Evolutionary conservation across 2,888 invertebrate genomes (phyloP).

Genomic region (Anthophora plumipes): DNA sequence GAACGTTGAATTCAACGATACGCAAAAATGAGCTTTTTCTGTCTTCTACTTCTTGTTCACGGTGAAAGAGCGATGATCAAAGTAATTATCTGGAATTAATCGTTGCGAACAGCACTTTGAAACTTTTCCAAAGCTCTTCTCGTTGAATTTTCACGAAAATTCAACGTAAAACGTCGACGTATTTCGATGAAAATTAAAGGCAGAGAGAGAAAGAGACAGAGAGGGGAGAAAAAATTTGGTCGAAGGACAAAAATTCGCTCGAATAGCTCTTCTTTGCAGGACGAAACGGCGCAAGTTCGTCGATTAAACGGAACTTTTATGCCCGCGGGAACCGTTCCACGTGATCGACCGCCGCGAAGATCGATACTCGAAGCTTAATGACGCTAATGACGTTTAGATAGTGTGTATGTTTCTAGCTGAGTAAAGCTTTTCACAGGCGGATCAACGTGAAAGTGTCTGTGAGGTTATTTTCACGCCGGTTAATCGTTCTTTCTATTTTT

Average conservation of each 20-base stretch:
- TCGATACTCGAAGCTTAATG: slow-evolving; percentile 28
- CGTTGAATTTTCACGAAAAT: neutral
- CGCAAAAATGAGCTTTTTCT: neutral
- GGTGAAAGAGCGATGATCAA: too few species aligned
- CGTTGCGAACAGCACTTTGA: too few species aligned
- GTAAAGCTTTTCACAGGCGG: neutral
- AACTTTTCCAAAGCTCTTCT: too few species aligned
- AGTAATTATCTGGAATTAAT: too few species aligned
- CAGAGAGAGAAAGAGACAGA: too few species aligned
- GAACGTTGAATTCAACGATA: neutral
- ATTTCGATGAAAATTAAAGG: slow-evolving; percentile 3
- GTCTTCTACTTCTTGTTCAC: too few species aligned
- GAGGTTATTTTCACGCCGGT: too few species aligned
- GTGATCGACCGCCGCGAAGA: neutral
- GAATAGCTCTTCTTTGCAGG: neutral
- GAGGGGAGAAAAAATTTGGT: neutral
- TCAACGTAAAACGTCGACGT: neutral
- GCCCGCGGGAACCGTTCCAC: neutral
- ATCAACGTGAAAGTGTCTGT: neutral
- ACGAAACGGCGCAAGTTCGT: neutral
- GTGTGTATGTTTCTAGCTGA: neutral
- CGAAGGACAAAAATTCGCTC: neutral
- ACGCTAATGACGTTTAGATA: slow-evolving; percentile 17
- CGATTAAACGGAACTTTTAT: slow-evolving; percentile 7
- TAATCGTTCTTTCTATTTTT: too few species aligned